phyloP scores from a whole-genome alignment of 2,797 vertebrate genomes.

The Periparus ater region DNA sequence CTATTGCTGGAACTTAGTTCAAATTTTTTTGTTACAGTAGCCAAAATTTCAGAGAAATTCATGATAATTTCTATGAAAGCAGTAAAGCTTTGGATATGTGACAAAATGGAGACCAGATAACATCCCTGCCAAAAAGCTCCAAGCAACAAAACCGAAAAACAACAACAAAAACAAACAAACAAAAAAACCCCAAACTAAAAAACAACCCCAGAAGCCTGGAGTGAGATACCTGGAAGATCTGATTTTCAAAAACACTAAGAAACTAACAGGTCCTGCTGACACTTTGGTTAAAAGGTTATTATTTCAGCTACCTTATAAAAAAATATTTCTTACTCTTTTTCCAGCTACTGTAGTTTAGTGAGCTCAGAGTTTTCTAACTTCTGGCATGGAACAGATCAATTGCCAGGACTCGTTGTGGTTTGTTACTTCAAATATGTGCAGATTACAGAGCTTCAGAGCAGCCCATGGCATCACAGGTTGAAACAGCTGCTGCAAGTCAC shows the following conservation, averaged over 20 bases:
- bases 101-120: not conserved
- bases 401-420: fast-evolving
- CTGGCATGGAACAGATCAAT: not conserved
- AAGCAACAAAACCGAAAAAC: too few species aligned
- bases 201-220: not conserved
- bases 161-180: not conserved
- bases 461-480: not conserved
- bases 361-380: not conserved
- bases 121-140: not conserved
- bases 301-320: not conserved
- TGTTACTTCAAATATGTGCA: not conserved
- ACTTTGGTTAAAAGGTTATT: not conserved
- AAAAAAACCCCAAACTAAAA: not conserved
- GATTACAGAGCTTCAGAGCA: slow-evolving; percentile 4
- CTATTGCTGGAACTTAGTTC: not conserved
- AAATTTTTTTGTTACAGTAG: not conserved
- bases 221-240: not conserved
- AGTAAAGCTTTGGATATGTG: not conserved
- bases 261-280: not conserved
- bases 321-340: not conserved
- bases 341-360: not conserved
- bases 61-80: not conserved
- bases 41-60: not conserved
- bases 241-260: not conserved
- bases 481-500: not conserved